A percentile compares a stretch with the other conserved stretches of the same genome.
Conservation (phyloP, 2,797 vertebrate species). For the Scyliorhinus canicula region DNA sequence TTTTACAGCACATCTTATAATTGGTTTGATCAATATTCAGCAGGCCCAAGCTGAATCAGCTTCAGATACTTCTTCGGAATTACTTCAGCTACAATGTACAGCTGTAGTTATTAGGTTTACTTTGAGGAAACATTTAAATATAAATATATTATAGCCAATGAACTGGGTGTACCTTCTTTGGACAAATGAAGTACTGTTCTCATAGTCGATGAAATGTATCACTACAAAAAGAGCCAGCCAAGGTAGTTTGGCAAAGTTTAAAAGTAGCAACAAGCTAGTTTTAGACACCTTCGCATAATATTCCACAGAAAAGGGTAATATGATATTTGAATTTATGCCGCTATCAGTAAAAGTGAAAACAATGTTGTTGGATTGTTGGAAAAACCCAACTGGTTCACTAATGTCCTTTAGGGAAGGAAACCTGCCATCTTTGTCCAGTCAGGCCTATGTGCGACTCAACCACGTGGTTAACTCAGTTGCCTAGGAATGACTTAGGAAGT, state of each 20-base stretch:
- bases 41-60: neutral
- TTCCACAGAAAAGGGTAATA: neutral
- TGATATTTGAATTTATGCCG: neutral
- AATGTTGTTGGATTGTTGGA: neutral
- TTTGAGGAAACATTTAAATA: neutral
- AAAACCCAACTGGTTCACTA: slow-evolving; percentile 21
- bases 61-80: neutral
- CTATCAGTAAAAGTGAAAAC: neutral
- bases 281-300: neutral
- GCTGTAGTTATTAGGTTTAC: neutral
- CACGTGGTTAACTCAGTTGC: neutral
- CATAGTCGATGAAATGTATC: neutral
- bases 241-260: neutral
- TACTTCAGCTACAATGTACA: neutral
- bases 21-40: slow-evolving; percentile 6
- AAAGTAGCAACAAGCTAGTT: neutral
- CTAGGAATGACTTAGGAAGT: neutral
- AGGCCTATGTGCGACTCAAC: neutral
- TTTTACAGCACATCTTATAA: neutral
- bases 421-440: neutral
- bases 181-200: neutral
- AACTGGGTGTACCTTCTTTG: neutral
- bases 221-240: neutral
- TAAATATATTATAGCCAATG: neutral
- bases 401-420: slow-evolving; percentile 10